Base-by-base conservation (phyloP, 2,113 vertebrate species). In the Psettodes erumei region DNA sequence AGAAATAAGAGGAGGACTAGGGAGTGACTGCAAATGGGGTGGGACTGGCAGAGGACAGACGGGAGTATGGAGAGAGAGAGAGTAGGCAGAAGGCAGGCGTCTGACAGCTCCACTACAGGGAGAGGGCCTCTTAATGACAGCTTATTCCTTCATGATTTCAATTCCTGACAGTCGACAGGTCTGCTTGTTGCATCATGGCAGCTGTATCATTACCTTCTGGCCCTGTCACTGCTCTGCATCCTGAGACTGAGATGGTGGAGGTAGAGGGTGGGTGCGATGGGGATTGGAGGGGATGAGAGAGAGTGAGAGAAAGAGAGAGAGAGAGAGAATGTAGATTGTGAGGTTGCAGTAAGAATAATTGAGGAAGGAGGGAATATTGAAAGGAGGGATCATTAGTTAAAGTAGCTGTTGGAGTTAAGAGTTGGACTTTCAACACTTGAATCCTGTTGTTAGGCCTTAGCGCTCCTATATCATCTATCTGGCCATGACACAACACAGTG, bases 101-200 rank as follows among this genome's bases (percentile, higher is more conserved):
- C 91, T 97, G 96, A 96, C 96, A 98, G 96, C 95, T 96, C 91
- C 89, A 94, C 94, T 93, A 94, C 95, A 94, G 94, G 94, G 94
- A 96, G 94, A 95, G 93, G 92, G 93, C 91, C 93, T 96, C 94
- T 95, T 96, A 98, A 96, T 79, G 94, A 96, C 96, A 96, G 96
- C 96, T 96, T 96, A 96, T 96, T 96, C 96, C 95, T 96, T 96
- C 95, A 96, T 96, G 96, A 96, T 96, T 97, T 96, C 95, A 95
- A 84, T 90, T 95, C 92, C 92, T 97, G 96, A 98, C 96, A 98
- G 96, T 95, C 95, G 96, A 96, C 96, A 96, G 95, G 94, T 95
- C 95, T 94, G 94, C 94, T 95, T 94, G 95, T 96, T 96, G 95
- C 95, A 96, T 97, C 94, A 93, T 95, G 96, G 95, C 96, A 97